Percentiles rank a stretch among this genome's conserved stretches.
phyloP scores from a whole-genome alignment of 2,888 invertebrate species.

The Bombylius discolor region DNA sequence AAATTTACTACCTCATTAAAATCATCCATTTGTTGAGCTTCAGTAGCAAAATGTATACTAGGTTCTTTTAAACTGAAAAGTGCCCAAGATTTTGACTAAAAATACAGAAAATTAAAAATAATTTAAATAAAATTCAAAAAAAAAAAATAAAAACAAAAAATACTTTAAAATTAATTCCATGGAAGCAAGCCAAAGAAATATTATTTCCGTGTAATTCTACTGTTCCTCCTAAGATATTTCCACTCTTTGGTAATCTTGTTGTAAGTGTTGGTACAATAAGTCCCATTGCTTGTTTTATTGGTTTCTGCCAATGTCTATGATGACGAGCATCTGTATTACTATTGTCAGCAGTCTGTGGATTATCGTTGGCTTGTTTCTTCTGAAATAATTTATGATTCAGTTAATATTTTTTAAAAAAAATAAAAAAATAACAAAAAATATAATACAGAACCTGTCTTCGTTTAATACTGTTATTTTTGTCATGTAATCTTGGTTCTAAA shows the following conservation, averaged over 20 bases:
- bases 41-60: slow-evolving; percentile 82
- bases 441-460: slow-evolving; percentile 25
- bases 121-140: neutral
- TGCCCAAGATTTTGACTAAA: slow-evolving; percentile 80
- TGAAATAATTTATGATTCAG: slow-evolving; percentile 7
- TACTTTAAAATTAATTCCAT: slow-evolving; percentile 85
- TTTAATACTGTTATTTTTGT: slow-evolving; percentile 30
- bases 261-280: slow-evolving; percentile 62
- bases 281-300: slow-evolving; percentile 67
- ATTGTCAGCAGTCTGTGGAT: slow-evolving; percentile 16
- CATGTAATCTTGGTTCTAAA: slow-evolving; percentile 41
- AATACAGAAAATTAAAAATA: neutral
- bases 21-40: slow-evolving; percentile 74
- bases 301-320: slow-evolving; percentile 91
- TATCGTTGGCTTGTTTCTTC: slow-evolving; percentile 34
- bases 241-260: slow-evolving; percentile 51
- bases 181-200: slow-evolving; percentile 91
- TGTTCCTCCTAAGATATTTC: slow-evolving; percentile 75
- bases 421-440: neutral
- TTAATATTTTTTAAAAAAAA: neutral
- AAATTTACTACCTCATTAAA: slow-evolving; percentile 40
- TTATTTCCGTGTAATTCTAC: slow-evolving; percentile 81
- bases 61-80: slow-evolving; percentile 87
- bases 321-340: slow-evolving; percentile 54
- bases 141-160: neutral